Evolutionary conservation across 2,797 vertebrate genomes (phyloP).

Genomic region (Avahi laniger): DNA sequence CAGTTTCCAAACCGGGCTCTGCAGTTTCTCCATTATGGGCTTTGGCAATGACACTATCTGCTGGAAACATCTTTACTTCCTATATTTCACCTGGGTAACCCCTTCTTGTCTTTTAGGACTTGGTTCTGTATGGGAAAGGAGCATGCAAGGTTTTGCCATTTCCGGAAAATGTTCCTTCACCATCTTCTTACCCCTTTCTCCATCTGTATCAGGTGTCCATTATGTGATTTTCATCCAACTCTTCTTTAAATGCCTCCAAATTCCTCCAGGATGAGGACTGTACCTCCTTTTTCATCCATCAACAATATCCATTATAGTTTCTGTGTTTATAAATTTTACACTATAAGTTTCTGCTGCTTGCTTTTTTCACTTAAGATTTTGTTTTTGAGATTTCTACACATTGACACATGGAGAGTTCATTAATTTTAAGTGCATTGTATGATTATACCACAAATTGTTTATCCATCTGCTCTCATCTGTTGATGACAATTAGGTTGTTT

Average conservation of each 20-base stretch:
- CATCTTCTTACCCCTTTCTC: background rate
- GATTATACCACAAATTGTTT: constrained; percentile 16
- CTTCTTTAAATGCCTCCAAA: background rate
- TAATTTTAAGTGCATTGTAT: constrained; percentile 21
- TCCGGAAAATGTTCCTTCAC: background rate
- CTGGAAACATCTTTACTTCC: constrained; percentile 3
- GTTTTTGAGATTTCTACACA: constrained; percentile 14
- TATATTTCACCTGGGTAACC: background rate
- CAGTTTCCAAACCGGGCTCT: background rate
- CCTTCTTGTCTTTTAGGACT: constrained; percentile 12
- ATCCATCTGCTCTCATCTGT: constrained; percentile 20
- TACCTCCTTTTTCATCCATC: background rate
- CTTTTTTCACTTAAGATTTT: constrained; percentile 13
- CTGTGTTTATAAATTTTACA: constrained; percentile 11
- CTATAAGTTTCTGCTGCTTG: background rate
- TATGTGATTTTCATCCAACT: background rate
- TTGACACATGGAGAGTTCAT: background rate
- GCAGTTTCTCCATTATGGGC: background rate
- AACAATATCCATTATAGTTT: background rate
- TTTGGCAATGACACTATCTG: constrained; percentile 5
- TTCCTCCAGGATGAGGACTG: background rate
- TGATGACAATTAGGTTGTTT: constrained; percentile 30
- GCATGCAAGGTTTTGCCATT: background rate
- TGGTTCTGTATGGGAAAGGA: background rate
- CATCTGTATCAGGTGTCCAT: background rate